Evolutionary conservation across 2,888 invertebrate species (phyloP).

Genomic region (Lasioglossum vierecki): DNA sequence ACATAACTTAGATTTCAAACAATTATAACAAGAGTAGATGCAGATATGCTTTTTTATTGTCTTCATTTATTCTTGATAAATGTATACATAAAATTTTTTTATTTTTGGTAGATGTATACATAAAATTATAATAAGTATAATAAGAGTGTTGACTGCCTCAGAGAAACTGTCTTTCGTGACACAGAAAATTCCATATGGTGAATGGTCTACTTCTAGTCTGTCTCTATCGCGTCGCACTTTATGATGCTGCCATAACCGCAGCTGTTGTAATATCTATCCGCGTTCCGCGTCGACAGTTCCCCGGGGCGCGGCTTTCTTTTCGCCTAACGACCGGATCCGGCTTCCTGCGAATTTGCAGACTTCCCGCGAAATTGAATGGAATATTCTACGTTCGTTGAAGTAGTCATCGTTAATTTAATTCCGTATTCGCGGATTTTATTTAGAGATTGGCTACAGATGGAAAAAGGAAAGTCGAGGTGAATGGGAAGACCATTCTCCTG

Average conservation of each 20-base stretch:
- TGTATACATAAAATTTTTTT: too few relatives aligned
- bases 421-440: neutral
- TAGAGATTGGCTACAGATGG: neutral
- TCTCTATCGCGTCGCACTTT: slow-evolving; percentile 30
- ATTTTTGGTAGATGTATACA: too few relatives aligned
- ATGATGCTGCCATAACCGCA: slow-evolving; percentile 52
- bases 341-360: neutral
- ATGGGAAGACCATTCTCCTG: neutral
- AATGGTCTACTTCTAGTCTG: neutral
- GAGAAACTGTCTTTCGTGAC: too few relatives aligned
- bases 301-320: slow-evolving; percentile 20
- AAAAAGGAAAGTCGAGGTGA: neutral
- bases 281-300: slow-evolving; percentile 37
- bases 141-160: too few relatives aligned
- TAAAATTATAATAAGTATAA: too few relatives aligned
- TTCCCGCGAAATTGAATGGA: neutral
- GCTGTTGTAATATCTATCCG: slow-evolving; percentile 58
- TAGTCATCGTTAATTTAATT: neutral
- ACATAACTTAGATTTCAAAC: too few relatives aligned
- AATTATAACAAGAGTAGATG: too few relatives aligned
- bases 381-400: neutral
- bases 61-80: too few relatives aligned
- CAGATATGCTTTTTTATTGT: too few relatives aligned
- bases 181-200: too few relatives aligned
- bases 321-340: too few relatives aligned